phyloP scores from a whole-genome alignment of 2,888 invertebrate species.

The Tenthredo amoena region DNA sequence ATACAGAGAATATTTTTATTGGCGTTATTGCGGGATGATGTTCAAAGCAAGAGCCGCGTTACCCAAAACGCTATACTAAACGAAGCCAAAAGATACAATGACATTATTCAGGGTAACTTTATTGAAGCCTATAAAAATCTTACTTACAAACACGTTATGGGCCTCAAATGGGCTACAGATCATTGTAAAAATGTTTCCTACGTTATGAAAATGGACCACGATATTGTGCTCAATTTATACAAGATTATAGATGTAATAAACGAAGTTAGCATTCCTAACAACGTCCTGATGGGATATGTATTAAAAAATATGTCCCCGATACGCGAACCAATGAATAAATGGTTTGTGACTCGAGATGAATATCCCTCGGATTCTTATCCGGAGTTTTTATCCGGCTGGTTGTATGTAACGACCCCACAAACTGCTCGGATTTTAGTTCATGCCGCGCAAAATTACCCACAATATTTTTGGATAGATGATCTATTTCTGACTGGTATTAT shows the following conservation, averaged over 20 bases:
- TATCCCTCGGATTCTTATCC: constrained; percentile 84
- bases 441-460: constrained; percentile 79
- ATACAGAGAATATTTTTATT: constrained; percentile 85
- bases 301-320: constrained; percentile 84
- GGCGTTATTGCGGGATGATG: constrained; percentile 81
- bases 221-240: constrained; percentile 86
- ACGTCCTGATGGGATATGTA: constrained; percentile 84
- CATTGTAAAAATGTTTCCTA: constrained; percentile 83
- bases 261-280: constrained; percentile 62
- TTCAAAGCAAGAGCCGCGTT: constrained; percentile 72
- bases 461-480: constrained; percentile 96
- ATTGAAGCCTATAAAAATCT: constrained; percentile 88
- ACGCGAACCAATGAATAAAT: constrained; percentile 86
- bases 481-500: constrained; percentile 91
- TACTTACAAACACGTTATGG: constrained; percentile 92
- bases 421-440: constrained; percentile 82
- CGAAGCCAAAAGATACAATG: constrained; percentile 84
- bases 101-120: constrained; percentile 89
- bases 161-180: constrained; percentile 86
- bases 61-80: constrained; percentile 81
- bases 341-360: constrained; percentile 88
- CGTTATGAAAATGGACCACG: constrained; percentile 91
- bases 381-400: constrained; percentile 90
- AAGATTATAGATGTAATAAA: constrained; percentile 75
- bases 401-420: constrained; percentile 87